Conservation (phyloP, 1,140 invertebrate genomes). For the Leptoteleia sp. region DNA sequence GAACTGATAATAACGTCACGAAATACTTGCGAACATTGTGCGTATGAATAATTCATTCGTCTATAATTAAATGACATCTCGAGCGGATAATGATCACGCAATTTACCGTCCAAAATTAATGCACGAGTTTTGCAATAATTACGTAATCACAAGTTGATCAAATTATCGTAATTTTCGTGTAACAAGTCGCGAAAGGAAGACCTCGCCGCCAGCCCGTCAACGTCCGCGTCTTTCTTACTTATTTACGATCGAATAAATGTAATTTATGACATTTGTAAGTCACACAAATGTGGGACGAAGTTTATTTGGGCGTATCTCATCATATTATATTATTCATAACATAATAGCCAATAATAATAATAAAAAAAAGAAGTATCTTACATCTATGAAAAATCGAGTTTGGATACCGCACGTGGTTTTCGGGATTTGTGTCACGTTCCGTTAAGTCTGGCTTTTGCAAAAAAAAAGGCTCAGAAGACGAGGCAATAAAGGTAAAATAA, state of each 20-base stretch:
- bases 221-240: too few relatives aligned
- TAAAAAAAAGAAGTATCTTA: slow-evolving; percentile 26
- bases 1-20: slow-evolving; percentile 9
- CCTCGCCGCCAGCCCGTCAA: too few relatives aligned
- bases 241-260: slow-evolving; percentile 8
- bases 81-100: slow-evolving; percentile 22
- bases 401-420: not conserved
- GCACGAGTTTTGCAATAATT: slow-evolving; percentile 3
- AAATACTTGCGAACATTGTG: not conserved
- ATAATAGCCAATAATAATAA: slow-evolving; percentile 38
- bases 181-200: too few relatives aligned
- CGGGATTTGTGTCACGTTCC: slow-evolving; percentile 43
- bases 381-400: slow-evolving; percentile 28
- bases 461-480: slow-evolving; percentile 36
- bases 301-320: not conserved
- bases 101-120: slow-evolving; percentile 17
- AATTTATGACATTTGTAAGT: slow-evolving; percentile 10
- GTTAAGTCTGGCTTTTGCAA: slow-evolving; percentile 43
- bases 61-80: slow-evolving; percentile 43
- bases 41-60: slow-evolving; percentile 40
- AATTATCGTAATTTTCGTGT: slow-evolving; percentile 3
- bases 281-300: slow-evolving; percentile 12
- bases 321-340: slow-evolving; percentile 33
- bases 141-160: slow-evolving; percentile 3
- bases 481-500: slow-evolving; percentile 47